Evolutionary conservation across 2,888 invertebrate species (phyloP).

Genomic region (Rotaria socialis): DNA sequence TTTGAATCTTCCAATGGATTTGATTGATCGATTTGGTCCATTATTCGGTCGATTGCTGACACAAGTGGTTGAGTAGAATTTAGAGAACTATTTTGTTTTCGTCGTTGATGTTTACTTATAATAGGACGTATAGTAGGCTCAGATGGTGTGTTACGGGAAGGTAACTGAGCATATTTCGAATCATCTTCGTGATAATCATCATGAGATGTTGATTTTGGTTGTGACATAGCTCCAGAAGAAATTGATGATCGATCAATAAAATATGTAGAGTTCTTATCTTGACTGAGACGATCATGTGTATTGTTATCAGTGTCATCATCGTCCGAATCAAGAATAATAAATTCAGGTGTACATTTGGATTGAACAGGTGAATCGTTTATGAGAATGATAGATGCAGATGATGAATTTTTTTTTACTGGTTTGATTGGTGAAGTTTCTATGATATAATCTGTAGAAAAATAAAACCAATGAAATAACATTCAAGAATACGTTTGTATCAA

Average conservation of each 20-base stretch:
- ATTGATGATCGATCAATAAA: background rate
- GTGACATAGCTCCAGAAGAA: too few relatives aligned
- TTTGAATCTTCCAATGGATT: background rate
- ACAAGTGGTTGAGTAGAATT: background rate
- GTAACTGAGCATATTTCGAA: constrained; percentile 7
- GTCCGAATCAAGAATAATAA: background rate
- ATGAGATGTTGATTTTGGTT: background rate
- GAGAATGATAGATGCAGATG: background rate
- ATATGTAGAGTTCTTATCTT: background rate
- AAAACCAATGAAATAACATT: too few relatives aligned
- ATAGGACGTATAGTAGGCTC: background rate
- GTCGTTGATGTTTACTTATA: background rate
- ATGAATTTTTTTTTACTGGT: background rate
- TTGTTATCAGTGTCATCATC: background rate
- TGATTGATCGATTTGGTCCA: background rate
- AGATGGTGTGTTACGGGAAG: background rate
- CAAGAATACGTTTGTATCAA: too few relatives aligned
- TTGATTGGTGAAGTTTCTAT: background rate
- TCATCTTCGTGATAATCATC: background rate
- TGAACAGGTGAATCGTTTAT: background rate
- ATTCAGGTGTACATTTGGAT: background rate
- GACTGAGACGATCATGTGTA: background rate
- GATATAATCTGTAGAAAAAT: background rate
- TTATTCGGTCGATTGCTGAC: constrained; percentile 13
- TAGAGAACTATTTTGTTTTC: background rate